phyloP scores from a whole-genome alignment of 1,140 invertebrate genomes.

The Epicauta chinensis region DNA sequence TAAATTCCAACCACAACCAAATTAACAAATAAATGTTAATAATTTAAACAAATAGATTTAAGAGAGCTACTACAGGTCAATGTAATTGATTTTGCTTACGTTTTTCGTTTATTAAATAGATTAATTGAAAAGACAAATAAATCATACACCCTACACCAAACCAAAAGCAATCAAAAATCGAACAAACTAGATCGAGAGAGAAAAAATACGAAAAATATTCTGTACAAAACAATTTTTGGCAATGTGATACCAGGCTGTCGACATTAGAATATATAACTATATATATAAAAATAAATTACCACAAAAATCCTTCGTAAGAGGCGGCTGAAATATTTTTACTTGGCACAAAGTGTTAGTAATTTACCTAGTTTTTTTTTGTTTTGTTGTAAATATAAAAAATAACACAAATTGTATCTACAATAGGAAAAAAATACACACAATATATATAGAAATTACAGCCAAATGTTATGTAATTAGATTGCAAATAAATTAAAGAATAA shows the following conservation, averaged over 20 bases:
- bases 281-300: too few relatives aligned
- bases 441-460: conserved; percentile 16
- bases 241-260: conserved; percentile 34
- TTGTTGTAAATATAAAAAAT: conserved; percentile 1
- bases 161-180: background rate
- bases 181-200: too few relatives aligned
- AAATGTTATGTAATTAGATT: background rate
- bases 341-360: conserved; percentile 24
- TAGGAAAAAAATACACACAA: background rate
- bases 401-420: background rate
- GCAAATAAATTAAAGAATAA: conserved; percentile 1
- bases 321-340: conserved; percentile 22
- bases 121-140: too few relatives aligned
- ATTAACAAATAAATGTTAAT: background rate
- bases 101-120: too few relatives aligned
- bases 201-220: too few relatives aligned
- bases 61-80: conserved; percentile 3
- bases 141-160: conserved; percentile 5
- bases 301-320: conserved; percentile 8
- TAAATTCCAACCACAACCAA: background rate
- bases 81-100: too few relatives aligned
- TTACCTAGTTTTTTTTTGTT: background rate
- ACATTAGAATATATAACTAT: background rate
- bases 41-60: background rate
- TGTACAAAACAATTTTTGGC: conserved; percentile 13